Evolutionary conservation across 2,888 invertebrate genomes (phyloP).

Genomic region (Pimpla rufipes): DNA sequence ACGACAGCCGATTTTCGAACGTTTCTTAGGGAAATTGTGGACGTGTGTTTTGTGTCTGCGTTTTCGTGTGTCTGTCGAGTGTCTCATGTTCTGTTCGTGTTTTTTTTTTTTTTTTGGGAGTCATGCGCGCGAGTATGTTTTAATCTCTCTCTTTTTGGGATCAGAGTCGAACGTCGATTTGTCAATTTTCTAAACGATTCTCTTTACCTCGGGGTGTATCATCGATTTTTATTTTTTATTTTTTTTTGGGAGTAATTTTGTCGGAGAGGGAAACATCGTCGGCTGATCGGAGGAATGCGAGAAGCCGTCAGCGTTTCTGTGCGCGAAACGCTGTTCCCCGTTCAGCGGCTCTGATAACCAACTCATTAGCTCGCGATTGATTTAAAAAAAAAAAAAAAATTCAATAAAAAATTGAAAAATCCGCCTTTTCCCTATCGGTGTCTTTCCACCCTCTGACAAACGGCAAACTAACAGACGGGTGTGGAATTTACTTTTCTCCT

Average conservation of each 20-base stretch:
- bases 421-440: conserved; percentile 54
- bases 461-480: conserved; percentile 62
- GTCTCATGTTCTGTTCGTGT: too few species aligned
- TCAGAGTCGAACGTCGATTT: conserved; percentile 43
- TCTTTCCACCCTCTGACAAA: conserved; percentile 62
- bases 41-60: conserved; percentile 77
- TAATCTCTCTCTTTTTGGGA: conserved; percentile 29
- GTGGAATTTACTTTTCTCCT: conserved; percentile 46
- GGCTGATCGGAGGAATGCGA: conserved; percentile 79
- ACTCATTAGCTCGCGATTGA: conserved; percentile 21
- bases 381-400: conserved; percentile 9
- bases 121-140: conserved; percentile 40
- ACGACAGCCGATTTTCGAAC: conserved; percentile 48
- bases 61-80: conserved; percentile 58
- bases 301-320: conserved; percentile 54
- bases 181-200: conserved; percentile 36
- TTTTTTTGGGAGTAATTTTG: conserved; percentile 72
- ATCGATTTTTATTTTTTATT: conserved; percentile 31
- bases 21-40: conserved; percentile 68
- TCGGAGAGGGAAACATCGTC: conserved; percentile 80
- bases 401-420: not conserved
- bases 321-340: conserved; percentile 42
- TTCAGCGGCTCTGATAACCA: conserved; percentile 50
- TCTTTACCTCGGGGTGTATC: conserved; percentile 41
- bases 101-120: conserved; percentile 21